Conservation (phyloP, 2,888 invertebrate species). For the Kuschelorhynchus macadamiae region DNA sequence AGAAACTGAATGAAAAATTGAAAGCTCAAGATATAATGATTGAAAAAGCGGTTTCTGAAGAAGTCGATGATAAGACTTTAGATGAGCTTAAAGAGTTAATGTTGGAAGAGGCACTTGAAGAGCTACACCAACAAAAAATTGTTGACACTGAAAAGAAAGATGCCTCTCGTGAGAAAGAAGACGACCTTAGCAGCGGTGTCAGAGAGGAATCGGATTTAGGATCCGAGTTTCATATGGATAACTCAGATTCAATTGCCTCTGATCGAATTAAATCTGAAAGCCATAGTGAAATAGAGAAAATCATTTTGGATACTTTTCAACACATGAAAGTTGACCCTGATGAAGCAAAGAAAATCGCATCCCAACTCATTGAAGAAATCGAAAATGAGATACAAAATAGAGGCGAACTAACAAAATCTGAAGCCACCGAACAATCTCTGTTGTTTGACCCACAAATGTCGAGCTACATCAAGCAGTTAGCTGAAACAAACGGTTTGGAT, state of each 20-base stretch:
- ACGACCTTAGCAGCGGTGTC: conserved; percentile 63
- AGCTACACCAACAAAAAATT: conserved; percentile 34
- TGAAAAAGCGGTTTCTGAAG: conserved; percentile 43
- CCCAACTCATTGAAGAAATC: conserved; percentile 71
- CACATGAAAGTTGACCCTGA: conserved; percentile 68
- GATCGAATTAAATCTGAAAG: conserved; percentile 66
- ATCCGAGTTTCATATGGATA: conserved; percentile 66
- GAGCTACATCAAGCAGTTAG: conserved; percentile 67
- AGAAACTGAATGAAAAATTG: conserved; percentile 52
- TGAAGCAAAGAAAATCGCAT: conserved; percentile 70
- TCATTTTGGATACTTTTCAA: conserved; percentile 66
- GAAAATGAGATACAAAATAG: conserved; percentile 71
- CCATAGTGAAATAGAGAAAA: conserved; percentile 66
- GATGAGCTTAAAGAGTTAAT: conserved; percentile 48
- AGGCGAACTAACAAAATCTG: conserved; percentile 40
- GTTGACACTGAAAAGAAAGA: conserved; percentile 1
- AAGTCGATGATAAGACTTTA: conserved; percentile 42
- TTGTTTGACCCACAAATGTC: conserved; percentile 65
- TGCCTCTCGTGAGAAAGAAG: conserved; percentile 62
- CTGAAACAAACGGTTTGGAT: conserved; percentile 69
- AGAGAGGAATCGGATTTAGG: conserved; percentile 65
- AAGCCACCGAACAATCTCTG: conserved; percentile 38
- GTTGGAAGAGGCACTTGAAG: conserved; percentile 45
- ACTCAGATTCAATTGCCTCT: conserved; percentile 64
- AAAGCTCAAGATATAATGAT: conserved; percentile 42